phyloP scores from a whole-genome alignment of 2,113 vertebrate species.

The Tragelaphus buxtoni region DNA sequence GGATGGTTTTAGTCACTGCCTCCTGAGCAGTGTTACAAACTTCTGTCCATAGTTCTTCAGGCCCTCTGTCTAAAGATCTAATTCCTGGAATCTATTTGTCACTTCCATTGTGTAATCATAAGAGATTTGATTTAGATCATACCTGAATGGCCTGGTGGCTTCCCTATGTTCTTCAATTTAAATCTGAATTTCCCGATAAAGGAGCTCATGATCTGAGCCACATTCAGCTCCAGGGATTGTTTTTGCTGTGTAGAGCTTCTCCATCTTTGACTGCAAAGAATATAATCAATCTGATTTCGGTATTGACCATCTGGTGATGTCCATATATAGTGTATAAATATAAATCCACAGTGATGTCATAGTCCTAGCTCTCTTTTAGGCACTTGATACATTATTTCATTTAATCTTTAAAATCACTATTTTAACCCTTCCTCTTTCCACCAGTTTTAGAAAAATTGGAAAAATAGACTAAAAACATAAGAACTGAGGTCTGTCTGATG shows the following conservation, averaged over 20 bases:
- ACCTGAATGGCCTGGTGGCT: neutral
- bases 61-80: neutral
- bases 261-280: neutral
- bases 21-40: neutral
- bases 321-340: neutral
- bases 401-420: neutral
- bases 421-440: neutral
- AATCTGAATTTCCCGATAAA: neutral
- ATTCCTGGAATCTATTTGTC: neutral
- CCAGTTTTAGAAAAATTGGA: neutral
- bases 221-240: neutral
- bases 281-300: neutral
- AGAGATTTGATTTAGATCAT: neutral
- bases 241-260: neutral
- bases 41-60: neutral
- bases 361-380: neutral
- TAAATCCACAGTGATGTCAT: neutral
- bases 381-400: neutral
- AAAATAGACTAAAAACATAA: neutral
- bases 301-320: neutral
- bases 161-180: neutral
- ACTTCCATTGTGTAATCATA: neutral
- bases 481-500: neutral
- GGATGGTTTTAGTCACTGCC: neutral
- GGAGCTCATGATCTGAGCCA: neutral